Percentiles rank a stretch among this genome's conserved stretches.
Evolutionary conservation across 2,888 invertebrate genomes (phyloP).

Genomic region (Machimus atricapillus): DNA sequence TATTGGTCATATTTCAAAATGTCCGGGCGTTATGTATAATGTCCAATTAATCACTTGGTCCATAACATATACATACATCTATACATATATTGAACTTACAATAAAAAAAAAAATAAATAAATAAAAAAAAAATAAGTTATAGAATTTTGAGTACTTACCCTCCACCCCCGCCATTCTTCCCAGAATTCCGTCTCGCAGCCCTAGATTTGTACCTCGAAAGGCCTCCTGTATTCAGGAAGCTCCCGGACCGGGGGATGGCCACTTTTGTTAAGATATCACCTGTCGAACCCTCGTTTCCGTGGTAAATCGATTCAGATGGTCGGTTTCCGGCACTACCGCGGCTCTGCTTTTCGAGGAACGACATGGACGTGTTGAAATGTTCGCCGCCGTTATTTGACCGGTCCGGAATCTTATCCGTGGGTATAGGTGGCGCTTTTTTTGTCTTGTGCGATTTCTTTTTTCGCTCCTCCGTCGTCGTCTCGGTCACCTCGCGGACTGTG

Average conservation of each 20-base stretch:
- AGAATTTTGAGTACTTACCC: slow-evolving; percentile 61
- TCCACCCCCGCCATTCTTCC: slow-evolving; percentile 53
- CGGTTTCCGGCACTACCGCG: slow-evolving; percentile 29
- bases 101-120: too few species aligned
- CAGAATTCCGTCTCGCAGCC: slow-evolving; percentile 59
- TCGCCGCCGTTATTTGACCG: slow-evolving; percentile 26
- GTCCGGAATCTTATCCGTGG: slow-evolving; percentile 51
- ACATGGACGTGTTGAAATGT: slow-evolving; percentile 44
- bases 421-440: slow-evolving; percentile 66
- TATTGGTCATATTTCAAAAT: too few species aligned
- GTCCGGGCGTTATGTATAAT: too few species aligned
- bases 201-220: slow-evolving; percentile 76
- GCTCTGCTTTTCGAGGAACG: slow-evolving; percentile 46
- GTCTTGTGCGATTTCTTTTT: slow-evolving; percentile 68
- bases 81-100: too few species aligned
- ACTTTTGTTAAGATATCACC: slow-evolving; percentile 87
- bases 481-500: slow-evolving; percentile 63
- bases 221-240: slow-evolving; percentile 83
- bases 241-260: slow-evolving; percentile 84
- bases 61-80: too few species aligned
- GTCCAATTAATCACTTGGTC: too few species aligned
- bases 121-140: too few species aligned
- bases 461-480: slow-evolving; percentile 64
- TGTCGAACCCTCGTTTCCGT: slow-evolving; percentile 64
- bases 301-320: slow-evolving; percentile 35